Base-by-base conservation (phyloP, 1,140 invertebrate genomes). In the Ylistrum balloti region DNA sequence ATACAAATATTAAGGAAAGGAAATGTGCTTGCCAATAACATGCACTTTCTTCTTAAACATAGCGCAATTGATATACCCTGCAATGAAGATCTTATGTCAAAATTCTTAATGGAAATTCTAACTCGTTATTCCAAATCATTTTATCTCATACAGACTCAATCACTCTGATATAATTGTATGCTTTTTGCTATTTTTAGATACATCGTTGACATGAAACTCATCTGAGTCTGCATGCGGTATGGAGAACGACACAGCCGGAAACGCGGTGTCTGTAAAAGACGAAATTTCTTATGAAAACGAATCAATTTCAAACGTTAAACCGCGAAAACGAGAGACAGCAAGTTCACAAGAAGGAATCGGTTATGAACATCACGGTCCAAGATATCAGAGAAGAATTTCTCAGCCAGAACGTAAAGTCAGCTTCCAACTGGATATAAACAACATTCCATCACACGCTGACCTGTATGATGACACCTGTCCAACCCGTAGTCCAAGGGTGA, bases 341-440 rank as follows among this genome's bases (percentile, higher is more conserved):
- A 74, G 9, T n/a, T 28, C 22, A 1, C 56, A 74, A n/a, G 56
- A 28, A 28, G 17, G 9, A 74, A 28, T 28, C 56, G 56, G 56
- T 3, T 28, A 17, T 74, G 56, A 11, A 2, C 56, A 28, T 3
- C 2, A 22, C n/a, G 56, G 22, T 74, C 22, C 22, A 28, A 74
- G n/a, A 28, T 28, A 1, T 28, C 22, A 74, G 3, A 22, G 56
- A 9, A 74, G 56, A 28, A 74, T 74, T 74, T 74, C 56, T n/a
- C 56, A 74, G n/a, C 56, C 56, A 17, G 56, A 74, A 28, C 56
- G 56, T n/a, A 74, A 74, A 74, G 56, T 74, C 22, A 74, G 56
- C 13, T 74, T 74, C 56, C 56, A 74, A n/a, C 56, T 74, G 3
- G n/a, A 74, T 17, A 28, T 74, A 3, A 11, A 74, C n/a, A 74